A percentile compares a stretch with the other conserved stretches of the same genome.
Conservation (phyloP, 2,113 vertebrate species). For the Perca fluviatilis region DNA sequence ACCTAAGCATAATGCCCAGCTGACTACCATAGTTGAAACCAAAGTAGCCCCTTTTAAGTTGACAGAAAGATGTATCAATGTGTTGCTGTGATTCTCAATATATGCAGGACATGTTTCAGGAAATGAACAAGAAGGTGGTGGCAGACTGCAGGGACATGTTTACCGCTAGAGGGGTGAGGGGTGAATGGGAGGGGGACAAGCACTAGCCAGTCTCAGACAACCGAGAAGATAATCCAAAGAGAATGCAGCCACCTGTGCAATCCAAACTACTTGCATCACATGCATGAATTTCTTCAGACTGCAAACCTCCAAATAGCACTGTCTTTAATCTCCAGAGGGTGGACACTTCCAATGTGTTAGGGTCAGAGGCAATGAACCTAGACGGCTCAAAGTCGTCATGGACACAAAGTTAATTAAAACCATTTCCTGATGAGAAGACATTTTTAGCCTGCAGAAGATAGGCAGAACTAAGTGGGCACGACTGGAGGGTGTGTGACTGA, state of each 20-base stretch:
- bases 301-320: conserved; percentile 17
- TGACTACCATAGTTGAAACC: not conserved
- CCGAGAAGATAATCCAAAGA: not conserved
- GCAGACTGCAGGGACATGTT: conserved; percentile 12
- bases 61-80: not conserved
- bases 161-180: not conserved
- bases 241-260: not conserved
- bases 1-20: not conserved
- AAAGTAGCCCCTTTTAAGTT: not conserved
- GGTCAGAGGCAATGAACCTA: conserved; percentile 50
- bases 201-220: not conserved
- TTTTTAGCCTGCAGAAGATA: conserved; percentile 18
- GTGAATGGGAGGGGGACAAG: not conserved
- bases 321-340: conserved; percentile 47
- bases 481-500: conserved; percentile 14
- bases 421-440: conserved; percentile 28
- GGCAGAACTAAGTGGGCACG: conserved; percentile 31
- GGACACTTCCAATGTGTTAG: conserved; percentile 35
- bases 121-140: not conserved
- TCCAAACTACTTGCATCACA: conserved; percentile 2
- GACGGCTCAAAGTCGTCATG: conserved; percentile 31
- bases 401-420: conserved; percentile 42
- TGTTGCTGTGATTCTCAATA: not conserved
- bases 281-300: conserved; percentile 21
- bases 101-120: not conserved